These are phyloP conservation scores for Chauna torquata DNA, from an alignment of 2,113 vertebrate species.

Conservation along the genomic window DNA sequence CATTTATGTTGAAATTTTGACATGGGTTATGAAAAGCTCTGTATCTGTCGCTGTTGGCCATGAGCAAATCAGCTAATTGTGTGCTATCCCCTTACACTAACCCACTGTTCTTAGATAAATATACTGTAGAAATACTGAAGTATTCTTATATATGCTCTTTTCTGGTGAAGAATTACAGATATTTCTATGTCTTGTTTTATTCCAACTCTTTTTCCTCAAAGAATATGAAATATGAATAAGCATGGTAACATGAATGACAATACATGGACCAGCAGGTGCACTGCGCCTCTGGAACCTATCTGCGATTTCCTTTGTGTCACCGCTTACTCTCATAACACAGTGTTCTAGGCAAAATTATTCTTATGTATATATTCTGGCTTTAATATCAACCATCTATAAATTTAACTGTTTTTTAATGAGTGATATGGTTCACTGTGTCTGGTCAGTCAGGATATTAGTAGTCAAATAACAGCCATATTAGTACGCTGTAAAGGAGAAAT, in stretches of 20 bases:
- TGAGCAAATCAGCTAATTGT: not conserved
- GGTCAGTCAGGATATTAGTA: not conserved
- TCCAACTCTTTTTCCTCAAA: not conserved
- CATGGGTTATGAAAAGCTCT: not conserved
- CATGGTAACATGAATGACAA: not conserved
- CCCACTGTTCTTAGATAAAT: not conserved
- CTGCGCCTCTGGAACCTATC: not conserved
- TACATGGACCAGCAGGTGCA: not conserved
- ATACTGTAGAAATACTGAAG: not conserved
- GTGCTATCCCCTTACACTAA: not conserved
- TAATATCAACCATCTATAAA: not conserved
- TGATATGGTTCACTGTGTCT: not conserved
- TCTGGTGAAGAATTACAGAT: not conserved
- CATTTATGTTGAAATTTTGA: not conserved
- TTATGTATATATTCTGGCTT: not conserved
- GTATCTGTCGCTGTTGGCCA: not conserved
- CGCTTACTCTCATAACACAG: not conserved
- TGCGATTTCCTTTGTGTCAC: not conserved
- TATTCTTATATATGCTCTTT: not conserved
- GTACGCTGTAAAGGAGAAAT: not conserved
- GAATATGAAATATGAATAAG: not conserved
- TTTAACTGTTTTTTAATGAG: not conserved
- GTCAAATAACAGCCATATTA: not conserved
- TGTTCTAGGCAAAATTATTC: not conserved
- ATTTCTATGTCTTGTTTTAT: not conserved